phyloP scores from a whole-genome alignment of 2,113 vertebrate genomes.

The Rostratula benghalensis region DNA sequence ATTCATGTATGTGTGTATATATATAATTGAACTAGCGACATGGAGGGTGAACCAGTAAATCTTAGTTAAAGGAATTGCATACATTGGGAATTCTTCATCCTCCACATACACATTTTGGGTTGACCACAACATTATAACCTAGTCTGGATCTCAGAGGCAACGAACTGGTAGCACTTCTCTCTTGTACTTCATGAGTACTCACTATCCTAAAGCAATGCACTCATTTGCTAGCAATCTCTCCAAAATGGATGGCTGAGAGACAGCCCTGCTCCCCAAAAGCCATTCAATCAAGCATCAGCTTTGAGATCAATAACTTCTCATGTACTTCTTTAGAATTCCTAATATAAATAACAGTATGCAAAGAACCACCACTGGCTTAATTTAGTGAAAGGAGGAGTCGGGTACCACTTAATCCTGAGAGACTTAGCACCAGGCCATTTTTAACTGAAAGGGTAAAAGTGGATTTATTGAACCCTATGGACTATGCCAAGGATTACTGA shows the following conservation, averaged over 20 bases:
- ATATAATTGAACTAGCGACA: neutral
- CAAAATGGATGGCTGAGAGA: accelerated
- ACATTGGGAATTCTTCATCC: neutral
- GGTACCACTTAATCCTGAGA: neutral
- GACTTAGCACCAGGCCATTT: neutral
- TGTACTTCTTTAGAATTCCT: neutral
- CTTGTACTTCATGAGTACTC: neutral
- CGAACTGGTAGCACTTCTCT: neutral
- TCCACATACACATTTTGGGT: accelerated
- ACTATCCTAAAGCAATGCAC: neutral
- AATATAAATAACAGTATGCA: neutral
- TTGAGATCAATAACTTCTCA: neutral
- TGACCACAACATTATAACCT: neutral
- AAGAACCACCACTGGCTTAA: neutral
- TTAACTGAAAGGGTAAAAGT: neutral
- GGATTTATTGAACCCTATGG: neutral
- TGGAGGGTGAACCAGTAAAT: neutral
- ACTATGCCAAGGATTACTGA: neutral
- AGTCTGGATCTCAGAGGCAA: neutral
- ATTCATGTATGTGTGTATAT: neutral
- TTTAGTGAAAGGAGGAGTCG: neutral
- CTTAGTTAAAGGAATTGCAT: neutral
- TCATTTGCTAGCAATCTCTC: neutral
- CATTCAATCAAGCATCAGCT: neutral
- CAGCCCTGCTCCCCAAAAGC: neutral